phyloP scores from a whole-genome alignment of 2,797 vertebrate genomes.

The Sebastes goodei region DNA sequence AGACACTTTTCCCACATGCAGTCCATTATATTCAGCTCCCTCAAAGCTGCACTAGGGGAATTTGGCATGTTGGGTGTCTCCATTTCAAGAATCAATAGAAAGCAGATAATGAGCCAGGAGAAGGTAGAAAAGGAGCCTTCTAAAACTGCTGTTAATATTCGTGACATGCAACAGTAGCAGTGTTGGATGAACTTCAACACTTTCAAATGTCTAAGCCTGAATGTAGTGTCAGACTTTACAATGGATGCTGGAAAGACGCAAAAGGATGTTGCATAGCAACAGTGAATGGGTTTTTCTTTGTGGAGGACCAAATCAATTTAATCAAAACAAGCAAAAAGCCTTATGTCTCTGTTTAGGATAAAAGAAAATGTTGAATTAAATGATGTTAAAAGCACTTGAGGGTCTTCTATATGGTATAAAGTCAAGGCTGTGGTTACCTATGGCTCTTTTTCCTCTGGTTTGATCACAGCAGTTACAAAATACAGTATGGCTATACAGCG shows the following conservation, averaged over 20 bases:
- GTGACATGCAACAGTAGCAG: not conserved
- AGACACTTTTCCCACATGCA: conserved; percentile 48
- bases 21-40: conserved; percentile 32
- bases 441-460: not conserved
- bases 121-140: not conserved
- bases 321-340: conserved; percentile 11
- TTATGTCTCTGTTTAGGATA: not conserved
- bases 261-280: conserved; percentile 49
- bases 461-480: not conserved
- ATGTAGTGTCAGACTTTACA: conserved; percentile 18
- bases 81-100: conserved; percentile 15
- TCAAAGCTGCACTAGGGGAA: conserved; percentile 14
- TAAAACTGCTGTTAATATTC: not conserved
- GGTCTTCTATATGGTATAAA: not conserved
- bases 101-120: not conserved
- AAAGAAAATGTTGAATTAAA: not conserved
- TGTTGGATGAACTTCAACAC: conserved; percentile 10
- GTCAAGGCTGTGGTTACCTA: not conserved
- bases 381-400: not conserved
- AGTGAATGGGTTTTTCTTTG: not conserved
- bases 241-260: conserved; percentile 7
- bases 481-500: not conserved
- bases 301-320: not conserved
- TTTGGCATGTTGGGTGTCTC: conserved; percentile 11
- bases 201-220: conserved; percentile 2